Base-by-base conservation (phyloP, 2,888 invertebrate genomes). In the Gari tellinella region DNA sequence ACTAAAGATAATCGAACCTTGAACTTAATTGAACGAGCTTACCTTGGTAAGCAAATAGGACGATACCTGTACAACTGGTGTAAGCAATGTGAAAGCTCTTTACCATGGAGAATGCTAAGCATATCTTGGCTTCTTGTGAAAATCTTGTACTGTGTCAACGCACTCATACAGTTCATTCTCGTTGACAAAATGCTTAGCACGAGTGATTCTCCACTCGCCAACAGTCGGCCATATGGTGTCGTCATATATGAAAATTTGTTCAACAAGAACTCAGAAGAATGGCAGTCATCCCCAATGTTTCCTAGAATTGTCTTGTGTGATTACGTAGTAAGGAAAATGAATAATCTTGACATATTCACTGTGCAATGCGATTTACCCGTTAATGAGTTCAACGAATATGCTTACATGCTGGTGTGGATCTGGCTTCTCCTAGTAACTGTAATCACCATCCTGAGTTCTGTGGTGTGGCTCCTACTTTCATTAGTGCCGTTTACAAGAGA, bases 81-180 rank as follows among this genome's bases (percentile, higher is more conserved):
- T n/a, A n/a, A n/a, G n/a, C n/a, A n/a, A n/a, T n/a, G n/a, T n/a
- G n/a, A 77, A 73, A 61, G 51, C 21, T 55, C 63, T 37, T 43
- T 72, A 37, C 72, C 80, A 31, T 75, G 72, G 72, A 61, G 80
- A 67, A 46, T 45, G 12, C 53, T 80, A 12, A 69, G 75, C 0
- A 21, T 72, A 1, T 19, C 72, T 12, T 72, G 66, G 72, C 37
- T 80, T 8, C 26, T 80, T 17, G 61, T 72, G 7, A 75, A 80
- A 21, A 12, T 58, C 15, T 46, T 80, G 12, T 75, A 72, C 40
- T 66, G 57, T 25, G 51, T 72, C 25, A 80, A 80, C 52, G 43
- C 64, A 8, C 23, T 75, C n/a, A 45, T 40, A 14, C 80, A 80
- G 25, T 40, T 80, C 38, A 38, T 56, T 15, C 19, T 68, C 15